Conservation (phyloP, 2,888 invertebrate genomes). For the Dione juno region DNA sequence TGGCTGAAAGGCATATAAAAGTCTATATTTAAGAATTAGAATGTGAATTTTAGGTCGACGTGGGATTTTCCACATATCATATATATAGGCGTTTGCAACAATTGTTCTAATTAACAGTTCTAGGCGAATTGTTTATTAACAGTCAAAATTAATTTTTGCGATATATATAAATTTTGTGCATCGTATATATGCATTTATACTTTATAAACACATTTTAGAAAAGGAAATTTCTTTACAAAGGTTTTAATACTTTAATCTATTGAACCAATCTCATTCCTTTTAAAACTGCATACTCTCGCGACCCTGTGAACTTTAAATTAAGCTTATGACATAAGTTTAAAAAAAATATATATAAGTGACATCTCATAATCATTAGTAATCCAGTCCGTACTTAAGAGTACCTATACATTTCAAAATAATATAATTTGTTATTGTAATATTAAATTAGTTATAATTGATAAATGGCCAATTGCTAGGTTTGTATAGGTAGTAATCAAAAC, state of each 20-base stretch:
- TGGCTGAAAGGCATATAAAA: too few relatives aligned
- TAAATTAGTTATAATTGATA: not conserved
- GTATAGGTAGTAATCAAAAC: too few relatives aligned
- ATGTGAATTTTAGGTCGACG: too few relatives aligned
- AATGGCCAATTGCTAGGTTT: too few relatives aligned
- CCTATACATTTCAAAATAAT: not conserved
- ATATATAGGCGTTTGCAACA: not conserved
- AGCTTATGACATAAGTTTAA: conserved; percentile 32
- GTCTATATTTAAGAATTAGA: too few relatives aligned
- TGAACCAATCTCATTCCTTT: conserved; percentile 71
- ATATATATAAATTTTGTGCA: too few relatives aligned
- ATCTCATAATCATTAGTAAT: too few relatives aligned
- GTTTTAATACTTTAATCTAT: conserved; percentile 57
- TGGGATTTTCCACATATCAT: too few relatives aligned
- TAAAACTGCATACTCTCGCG: conserved; percentile 51
- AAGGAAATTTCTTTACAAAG: conserved; percentile 26
- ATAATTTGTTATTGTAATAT: not conserved
- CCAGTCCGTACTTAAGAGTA: too few relatives aligned
- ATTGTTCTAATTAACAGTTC: not conserved
- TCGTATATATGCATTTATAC: too few relatives aligned
- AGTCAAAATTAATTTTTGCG: not conserved
- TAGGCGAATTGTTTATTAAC: not conserved
- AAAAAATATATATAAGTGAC: conserved; percentile 25
- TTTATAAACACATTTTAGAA: not conserved
- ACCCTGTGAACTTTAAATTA: conserved; percentile 51